Evolutionary conservation across 2,888 invertebrate species (phyloP).

Genomic region (Neoscelio sp.): DNA sequence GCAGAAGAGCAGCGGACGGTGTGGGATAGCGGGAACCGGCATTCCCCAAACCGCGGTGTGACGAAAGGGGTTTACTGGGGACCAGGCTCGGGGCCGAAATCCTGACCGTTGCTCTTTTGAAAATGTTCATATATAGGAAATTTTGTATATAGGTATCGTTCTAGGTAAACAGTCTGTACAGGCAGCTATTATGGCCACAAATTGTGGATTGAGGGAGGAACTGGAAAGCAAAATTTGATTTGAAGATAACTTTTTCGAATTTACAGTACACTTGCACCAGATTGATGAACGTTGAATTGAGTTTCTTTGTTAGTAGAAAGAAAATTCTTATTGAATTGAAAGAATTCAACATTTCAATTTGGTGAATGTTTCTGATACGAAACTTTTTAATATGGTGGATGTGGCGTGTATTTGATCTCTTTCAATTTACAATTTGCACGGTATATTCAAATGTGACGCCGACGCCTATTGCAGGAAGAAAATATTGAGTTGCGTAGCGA

Average conservation of each 20-base stretch:
- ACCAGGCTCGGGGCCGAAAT: conserved; percentile 2
- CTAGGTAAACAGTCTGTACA: conserved; percentile 74
- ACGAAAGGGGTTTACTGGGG: conserved; percentile 71
- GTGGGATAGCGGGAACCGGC: conserved; percentile 80
- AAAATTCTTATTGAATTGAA: too few species aligned
- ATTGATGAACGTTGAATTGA: too few species aligned
- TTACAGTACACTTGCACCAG: too few species aligned
- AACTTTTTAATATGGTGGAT: too few species aligned
- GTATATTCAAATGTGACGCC: conserved; percentile 23
- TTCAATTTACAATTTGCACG: conserved; percentile 27
- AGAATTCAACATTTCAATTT: too few species aligned
- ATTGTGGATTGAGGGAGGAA: conserved; percentile 56
- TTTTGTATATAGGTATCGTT: conserved; percentile 77
- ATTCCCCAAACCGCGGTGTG: conserved; percentile 83
- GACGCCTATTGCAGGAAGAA: conserved; percentile 5
- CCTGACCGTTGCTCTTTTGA: conserved; percentile 59
- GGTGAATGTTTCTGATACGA: too few species aligned
- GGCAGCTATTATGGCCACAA: conserved; percentile 74
- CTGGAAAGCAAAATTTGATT: conserved; percentile 61
- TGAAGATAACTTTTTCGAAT: not conserved
- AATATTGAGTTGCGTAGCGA: not conserved
- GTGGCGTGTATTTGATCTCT: too few species aligned
- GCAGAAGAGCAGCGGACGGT: conserved; percentile 80
- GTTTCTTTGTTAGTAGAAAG: too few species aligned
- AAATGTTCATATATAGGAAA: conserved; percentile 74